These are phyloP conservation scores for Phalanger gymnotis DNA, from an alignment of 2,797 vertebrate genomes.

Conservation along the genomic window DNA sequence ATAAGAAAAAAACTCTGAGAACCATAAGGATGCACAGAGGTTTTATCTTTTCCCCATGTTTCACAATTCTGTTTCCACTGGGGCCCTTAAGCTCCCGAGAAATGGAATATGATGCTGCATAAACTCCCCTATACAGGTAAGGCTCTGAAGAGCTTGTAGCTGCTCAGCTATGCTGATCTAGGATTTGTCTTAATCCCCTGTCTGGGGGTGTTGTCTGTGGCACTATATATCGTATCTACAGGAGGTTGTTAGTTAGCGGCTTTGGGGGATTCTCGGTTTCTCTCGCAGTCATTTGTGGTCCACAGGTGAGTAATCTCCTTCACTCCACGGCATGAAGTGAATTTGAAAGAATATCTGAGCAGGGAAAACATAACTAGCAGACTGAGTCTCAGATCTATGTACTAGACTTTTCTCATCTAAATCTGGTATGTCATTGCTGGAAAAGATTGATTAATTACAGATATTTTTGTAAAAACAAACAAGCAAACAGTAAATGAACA, in stretches of 20 bases:
- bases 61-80: neutral
- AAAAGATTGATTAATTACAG: neutral
- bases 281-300: neutral
- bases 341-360: neutral
- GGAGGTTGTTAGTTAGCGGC: neutral
- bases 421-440: neutral
- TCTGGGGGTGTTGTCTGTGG: neutral
- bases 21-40: neutral
- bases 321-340: neutral
- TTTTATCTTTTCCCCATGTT: neutral
- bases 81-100: neutral
- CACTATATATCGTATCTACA: neutral
- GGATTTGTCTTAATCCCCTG: neutral
- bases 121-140: neutral
- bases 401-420: neutral
- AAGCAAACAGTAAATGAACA: neutral
- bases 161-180: neutral
- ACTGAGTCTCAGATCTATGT: neutral
- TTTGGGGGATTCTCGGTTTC: neutral
- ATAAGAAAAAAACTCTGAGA: neutral
- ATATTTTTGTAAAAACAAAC: neutral
- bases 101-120: neutral
- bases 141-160: neutral
- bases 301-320: neutral
- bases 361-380: neutral